Evolutionary conservation across 2,888 invertebrate species (phyloP), one percentile per base, ranked within the genome.

Genomic region (Danaus chrysippus): DNA sequence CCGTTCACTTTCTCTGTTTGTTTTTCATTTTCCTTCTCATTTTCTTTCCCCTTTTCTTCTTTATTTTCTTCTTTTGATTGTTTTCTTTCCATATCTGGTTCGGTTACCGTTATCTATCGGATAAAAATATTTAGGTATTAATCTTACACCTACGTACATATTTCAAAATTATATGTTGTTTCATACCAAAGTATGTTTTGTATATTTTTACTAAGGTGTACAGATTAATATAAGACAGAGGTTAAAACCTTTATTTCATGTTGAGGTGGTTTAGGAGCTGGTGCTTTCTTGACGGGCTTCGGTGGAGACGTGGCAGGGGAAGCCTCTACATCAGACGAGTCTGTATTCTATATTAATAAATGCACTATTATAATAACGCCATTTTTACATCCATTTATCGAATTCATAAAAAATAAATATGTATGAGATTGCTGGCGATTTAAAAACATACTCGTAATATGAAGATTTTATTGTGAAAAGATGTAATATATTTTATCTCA

Each of bases 81-180:
- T 42, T 72, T 74, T 62, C 77, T 75, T 9, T 76, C 75, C 8
- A 69, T 65, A 11, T 88, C 85, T 0, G 83, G 78, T 56, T 90
- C 90, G 52, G 90, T 87, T 6, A 91, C 87, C 63, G 88, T 89
- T 77, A 90, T 89, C 88, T 91, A 74, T 61, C 12, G 6, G 71
- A 49, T 1, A 3, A 49, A 49, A 49, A n/a, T 3, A 46, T 46
- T n/a, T 46, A 46, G 23, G 23, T 23, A 23, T 5, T 34, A 5
- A 5, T 34, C 23, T 34, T 34, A 34, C 23, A 34, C 6, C 8
- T 34, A 34, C 6, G 6, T 34, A 34, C 23, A 34, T 34, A 34
- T 34, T 34, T 34, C 0, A 5, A 34, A 34, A 34, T 34, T 34
- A 34, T 34, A 34, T 34, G 23, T 34, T 34, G 8, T 34, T 34